Conservation (phyloP, 2,797 vertebrate genomes). For the Petrocephalus schoutedeni region DNA sequence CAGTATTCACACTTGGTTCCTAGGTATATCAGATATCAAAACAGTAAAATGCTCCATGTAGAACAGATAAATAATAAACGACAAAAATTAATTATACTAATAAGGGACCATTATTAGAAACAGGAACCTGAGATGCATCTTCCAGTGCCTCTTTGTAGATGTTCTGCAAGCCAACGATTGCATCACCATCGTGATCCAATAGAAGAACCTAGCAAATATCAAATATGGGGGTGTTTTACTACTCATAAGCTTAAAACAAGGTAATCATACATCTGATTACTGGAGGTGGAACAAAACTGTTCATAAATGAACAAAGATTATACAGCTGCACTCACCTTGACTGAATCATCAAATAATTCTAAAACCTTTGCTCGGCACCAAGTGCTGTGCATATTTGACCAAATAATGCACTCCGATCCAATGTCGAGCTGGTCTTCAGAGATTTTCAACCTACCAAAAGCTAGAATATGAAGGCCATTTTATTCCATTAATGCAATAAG, state of each 20-base stretch:
- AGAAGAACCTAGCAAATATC: conserved; percentile 40
- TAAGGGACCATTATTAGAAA: not conserved
- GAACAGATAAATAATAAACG: no score
- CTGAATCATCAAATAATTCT: conserved; percentile 59
- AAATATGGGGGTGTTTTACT: not conserved
- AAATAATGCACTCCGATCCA: conserved; percentile 64
- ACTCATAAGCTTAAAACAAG: not conserved
- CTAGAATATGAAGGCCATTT: conserved; percentile 28
- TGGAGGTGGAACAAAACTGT: not conserved
- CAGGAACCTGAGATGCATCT: conserved; percentile 33
- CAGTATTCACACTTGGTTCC: not conserved
- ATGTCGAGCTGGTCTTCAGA: conserved; percentile 53
- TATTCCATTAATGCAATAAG: not conserved
- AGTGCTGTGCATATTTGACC: conserved; percentile 52
- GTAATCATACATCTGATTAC: not conserved
- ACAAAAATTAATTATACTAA: not conserved
- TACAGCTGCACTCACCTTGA: conserved; percentile 51
- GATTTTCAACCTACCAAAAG: conserved; percentile 35
- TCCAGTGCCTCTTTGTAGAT: conserved; percentile 37
- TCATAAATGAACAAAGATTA: not conserved
- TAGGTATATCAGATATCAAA: not conserved
- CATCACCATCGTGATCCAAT: conserved; percentile 37
- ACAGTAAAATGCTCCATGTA: not conserved
- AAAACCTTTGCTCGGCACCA: conserved; percentile 68
- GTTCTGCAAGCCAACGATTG: conserved; percentile 41